Evolutionary conservation across 2,888 invertebrate species (phyloP).

Genomic region (Panzeria rudis): DNA sequence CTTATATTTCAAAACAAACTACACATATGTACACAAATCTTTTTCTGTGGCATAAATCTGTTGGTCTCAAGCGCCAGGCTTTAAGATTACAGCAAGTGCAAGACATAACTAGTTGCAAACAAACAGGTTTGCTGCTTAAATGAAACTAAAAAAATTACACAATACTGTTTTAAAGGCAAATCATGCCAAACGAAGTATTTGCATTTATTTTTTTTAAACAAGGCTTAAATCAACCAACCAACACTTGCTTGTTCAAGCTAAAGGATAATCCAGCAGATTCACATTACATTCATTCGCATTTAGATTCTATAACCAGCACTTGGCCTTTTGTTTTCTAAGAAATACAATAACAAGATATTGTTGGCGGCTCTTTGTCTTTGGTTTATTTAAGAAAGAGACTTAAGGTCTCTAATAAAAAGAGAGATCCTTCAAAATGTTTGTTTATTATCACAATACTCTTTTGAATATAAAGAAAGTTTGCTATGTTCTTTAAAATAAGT

Average conservation of each 20-base stretch:
- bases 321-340: conserved; percentile 55
- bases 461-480: neutral
- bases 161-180: conserved; percentile 30
- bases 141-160: conserved; percentile 62
- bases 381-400: conserved; percentile 15
- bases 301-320: conserved; percentile 23
- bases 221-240: conserved; percentile 28
- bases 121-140: conserved; percentile 41
- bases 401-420: conserved; percentile 4
- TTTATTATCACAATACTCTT: conserved; percentile 31
- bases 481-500: neutral
- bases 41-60: conserved; percentile 49
- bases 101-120: neutral
- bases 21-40: conserved; percentile 22
- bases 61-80: conserved; percentile 67
- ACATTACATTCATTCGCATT: conserved; percentile 14
- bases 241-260: conserved; percentile 47
- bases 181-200: conserved; percentile 43
- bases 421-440: conserved; percentile 25
- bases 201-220: conserved; percentile 30
- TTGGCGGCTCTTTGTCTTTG: conserved; percentile 62
- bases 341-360: conserved; percentile 21
- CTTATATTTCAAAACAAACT: conserved; percentile 48
- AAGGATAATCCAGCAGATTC: conserved; percentile 60
- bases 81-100: conserved; percentile 62